Percentiles rank a stretch among this genome's conserved stretches.
Conservation (phyloP, 1,140 invertebrate genomes). For the Hetaerina americana region DNA sequence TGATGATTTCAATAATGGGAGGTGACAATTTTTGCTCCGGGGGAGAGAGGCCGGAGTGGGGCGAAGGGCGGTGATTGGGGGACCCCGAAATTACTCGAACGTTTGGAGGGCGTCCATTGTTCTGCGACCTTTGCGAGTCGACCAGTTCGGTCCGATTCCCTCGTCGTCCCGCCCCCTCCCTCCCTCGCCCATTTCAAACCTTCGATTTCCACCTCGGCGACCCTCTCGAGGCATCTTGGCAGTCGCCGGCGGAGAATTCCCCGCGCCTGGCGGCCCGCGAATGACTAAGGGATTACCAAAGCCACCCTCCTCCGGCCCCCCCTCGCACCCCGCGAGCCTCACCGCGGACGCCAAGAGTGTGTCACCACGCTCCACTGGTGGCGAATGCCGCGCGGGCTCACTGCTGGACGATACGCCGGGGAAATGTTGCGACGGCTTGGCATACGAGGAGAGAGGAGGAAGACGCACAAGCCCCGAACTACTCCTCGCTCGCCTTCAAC, state of each 20-base stretch:
- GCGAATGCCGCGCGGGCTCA: slow-evolving; percentile 10
- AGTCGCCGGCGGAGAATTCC: slow-evolving; percentile 13
- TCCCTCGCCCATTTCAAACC: slow-evolving; percentile 21
- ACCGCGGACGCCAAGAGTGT: slow-evolving; percentile 18
- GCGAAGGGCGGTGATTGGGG: neutral
- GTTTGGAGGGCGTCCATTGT: neutral
- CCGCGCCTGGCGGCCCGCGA: neutral
- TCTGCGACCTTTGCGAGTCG: neutral
- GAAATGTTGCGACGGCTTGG: slow-evolving; percentile 15
- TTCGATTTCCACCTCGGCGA: slow-evolving; percentile 8
- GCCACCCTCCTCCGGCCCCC: slow-evolving; percentile 16
- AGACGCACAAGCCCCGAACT: no score
- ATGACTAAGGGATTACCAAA: neutral
- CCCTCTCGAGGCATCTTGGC: slow-evolving; percentile 17
- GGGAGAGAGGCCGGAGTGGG: neutral
- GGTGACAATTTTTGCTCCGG: neutral
- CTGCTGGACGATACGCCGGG: no score
- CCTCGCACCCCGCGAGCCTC: slow-evolving; percentile 26
- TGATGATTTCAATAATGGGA: neutral
- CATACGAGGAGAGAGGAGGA: no score
- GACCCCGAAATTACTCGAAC: neutral
- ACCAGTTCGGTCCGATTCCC: slow-evolving; percentile 32
- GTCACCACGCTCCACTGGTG: slow-evolving; percentile 16
- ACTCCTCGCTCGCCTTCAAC: no score
- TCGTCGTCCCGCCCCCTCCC: slow-evolving; percentile 17